Conservation (phyloP, 2,797 vertebrate species). For the Phalloptychus januarius region DNA sequence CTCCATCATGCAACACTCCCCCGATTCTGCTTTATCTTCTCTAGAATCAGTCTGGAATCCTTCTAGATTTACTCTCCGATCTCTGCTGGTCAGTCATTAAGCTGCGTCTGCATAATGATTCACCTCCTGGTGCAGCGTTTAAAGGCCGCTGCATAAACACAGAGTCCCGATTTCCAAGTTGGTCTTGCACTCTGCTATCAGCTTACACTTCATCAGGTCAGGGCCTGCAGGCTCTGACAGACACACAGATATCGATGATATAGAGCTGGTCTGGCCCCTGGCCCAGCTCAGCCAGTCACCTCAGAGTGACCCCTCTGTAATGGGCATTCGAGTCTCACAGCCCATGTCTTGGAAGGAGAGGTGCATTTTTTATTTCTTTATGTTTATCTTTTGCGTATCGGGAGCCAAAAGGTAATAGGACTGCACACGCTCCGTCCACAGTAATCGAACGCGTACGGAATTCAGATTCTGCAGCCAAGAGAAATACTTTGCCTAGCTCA, state of each 20-base stretch:
- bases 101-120: slow-evolving; percentile 44
- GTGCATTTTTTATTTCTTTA: slow-evolving; percentile 42
- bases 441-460: slow-evolving; percentile 55
- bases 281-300: slow-evolving; percentile 62
- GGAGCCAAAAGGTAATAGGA: slow-evolving; percentile 62
- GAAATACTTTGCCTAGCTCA: slow-evolving; percentile 22
- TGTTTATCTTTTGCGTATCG: slow-evolving; percentile 7
- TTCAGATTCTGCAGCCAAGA: slow-evolving; percentile 28
- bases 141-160: slow-evolving; percentile 23
- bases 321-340: slow-evolving; percentile 41
- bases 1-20: neutral
- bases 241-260: slow-evolving; percentile 32
- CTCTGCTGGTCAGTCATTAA: slow-evolving; percentile 47
- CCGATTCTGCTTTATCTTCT: neutral
- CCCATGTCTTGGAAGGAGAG: slow-evolving; percentile 58
- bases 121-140: slow-evolving; percentile 20
- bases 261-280: slow-evolving; percentile 53
- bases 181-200: slow-evolving; percentile 22
- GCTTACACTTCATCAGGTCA: slow-evolving; percentile 57
- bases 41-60: neutral
- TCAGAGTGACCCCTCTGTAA: slow-evolving; percentile 50
- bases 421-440: slow-evolving; percentile 35
- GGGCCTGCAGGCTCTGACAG: slow-evolving; percentile 43
- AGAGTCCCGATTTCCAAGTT: slow-evolving; percentile 28
- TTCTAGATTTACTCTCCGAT: neutral